These are phyloP conservation scores for Meloidogyne exigua DNA, from an alignment of 1,140 invertebrate genomes.

Conservation along the genomic window DNA sequence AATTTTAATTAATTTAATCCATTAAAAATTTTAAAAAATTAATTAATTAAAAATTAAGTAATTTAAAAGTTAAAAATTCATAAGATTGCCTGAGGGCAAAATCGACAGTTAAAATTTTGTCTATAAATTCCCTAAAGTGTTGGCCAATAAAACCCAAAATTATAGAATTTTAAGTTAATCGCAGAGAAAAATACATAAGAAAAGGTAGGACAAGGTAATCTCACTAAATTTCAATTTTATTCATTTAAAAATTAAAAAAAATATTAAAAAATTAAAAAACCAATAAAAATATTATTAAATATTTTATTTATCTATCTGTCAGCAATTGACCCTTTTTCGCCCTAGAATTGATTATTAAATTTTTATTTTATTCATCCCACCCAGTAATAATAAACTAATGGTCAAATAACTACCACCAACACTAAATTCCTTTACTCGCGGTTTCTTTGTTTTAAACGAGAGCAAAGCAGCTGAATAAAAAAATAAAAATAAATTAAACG, in stretches of 20 bases:
- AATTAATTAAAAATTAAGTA: too few relatives aligned
- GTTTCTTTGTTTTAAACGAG: background rate
- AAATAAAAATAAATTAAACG: background rate
- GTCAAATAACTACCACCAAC: background rate
- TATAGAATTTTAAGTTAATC: too few relatives aligned
- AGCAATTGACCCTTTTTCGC: constrained; percentile 1
- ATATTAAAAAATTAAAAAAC: background rate
- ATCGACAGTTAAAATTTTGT: too few relatives aligned
- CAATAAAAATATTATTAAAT: background rate
- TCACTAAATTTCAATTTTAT: background rate
- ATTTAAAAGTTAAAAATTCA: too few relatives aligned
- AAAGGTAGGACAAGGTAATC: too few relatives aligned
- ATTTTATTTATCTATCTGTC: background rate
- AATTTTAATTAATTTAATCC: too few relatives aligned
- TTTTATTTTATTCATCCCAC: background rate
- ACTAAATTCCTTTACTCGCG: background rate
- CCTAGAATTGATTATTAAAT: background rate
- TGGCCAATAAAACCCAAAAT: too few relatives aligned
- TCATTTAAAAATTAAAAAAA: background rate
- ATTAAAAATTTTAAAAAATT: too few relatives aligned
- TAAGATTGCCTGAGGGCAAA: too few relatives aligned
- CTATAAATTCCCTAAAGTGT: too few relatives aligned
- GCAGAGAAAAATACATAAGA: too few relatives aligned
- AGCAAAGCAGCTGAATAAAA: background rate
- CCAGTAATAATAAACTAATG: background rate